Base-by-base conservation (phyloP, 2,113 vertebrate genomes). In the Rhinopomastus cyanomelas region DNA sequence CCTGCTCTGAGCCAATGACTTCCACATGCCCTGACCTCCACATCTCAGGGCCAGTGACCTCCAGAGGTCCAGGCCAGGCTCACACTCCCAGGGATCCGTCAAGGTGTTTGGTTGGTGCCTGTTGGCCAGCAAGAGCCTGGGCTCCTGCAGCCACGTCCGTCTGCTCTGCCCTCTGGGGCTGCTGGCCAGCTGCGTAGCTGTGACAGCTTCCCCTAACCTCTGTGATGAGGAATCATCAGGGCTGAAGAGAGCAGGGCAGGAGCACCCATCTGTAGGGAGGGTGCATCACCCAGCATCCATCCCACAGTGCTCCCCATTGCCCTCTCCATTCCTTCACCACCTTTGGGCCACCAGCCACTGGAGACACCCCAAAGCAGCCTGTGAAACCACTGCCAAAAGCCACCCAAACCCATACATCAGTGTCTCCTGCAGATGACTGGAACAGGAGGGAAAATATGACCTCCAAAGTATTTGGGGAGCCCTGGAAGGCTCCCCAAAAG, bases 181-280 rank as follows among this genome's bases (percentile, higher is more conserved):
- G 66, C n/a, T n/a, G n/a, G n/a, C n/a, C n/a, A 59, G 23, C 55
- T 3, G 9, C 32, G 7, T 5, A 25, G 42, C 49, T 20, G 27
- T 48, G 14, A 73, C 61, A 68, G 8, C 49, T 22, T 52, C 16
- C 61, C 32, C 27, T 74, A 22, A 44, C 12, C 36, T 68, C 36
- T 1, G 2, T 1, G 0, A 22, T 21, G n/a, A 62, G 39, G 9
- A 18, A 30, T 73, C 3, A 0, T 8, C 4, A 3, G 27, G 71
- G 12, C 27, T 0, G 2, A 65, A 71, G 0, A 1, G 29, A 69
- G 57, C 64, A 16, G 25, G 59, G n/a, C 29, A 7, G n/a, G 19
- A 61, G 19, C 42, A 9, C 52, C 27, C 2, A 0, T 30, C 62
- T n/a, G 27, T 1, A 0, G 36, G 44, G n/a, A 18, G 17, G 8